A percentile compares a stretch with the other conserved stretches of the same genome.
phyloP scores from a whole-genome alignment of 2,797 vertebrate species.

The Pogonophryne albipinna region DNA sequence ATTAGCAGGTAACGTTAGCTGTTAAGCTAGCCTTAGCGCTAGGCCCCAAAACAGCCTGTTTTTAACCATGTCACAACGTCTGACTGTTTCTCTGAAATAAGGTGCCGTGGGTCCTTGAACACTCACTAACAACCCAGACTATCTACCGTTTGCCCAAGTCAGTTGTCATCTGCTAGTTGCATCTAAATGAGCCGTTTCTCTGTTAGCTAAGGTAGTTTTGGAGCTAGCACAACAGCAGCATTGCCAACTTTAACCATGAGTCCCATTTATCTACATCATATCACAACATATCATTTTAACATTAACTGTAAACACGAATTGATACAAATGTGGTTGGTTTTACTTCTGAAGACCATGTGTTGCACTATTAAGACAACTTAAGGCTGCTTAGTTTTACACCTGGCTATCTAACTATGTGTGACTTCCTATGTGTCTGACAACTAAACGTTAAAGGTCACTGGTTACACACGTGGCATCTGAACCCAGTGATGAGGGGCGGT shows the following conservation, averaged over 20 bases:
- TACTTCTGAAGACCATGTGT: background rate
- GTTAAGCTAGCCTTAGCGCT: slow-evolving; percentile 54
- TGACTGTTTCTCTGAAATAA: background rate
- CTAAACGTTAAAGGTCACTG: slow-evolving; percentile 40
- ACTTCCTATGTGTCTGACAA: slow-evolving; percentile 34
- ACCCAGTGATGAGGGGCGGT: slow-evolving; percentile 28
- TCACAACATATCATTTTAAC: background rate
- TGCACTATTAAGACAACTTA: slow-evolving; percentile 1
- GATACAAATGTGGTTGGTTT: background rate
- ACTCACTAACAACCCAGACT: background rate
- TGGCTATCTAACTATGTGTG: slow-evolving; percentile 45
- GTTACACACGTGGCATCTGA: slow-evolving; percentile 56
- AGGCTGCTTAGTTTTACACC: slow-evolving; percentile 24
- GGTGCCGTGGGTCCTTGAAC: background rate
- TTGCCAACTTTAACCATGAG: slow-evolving; percentile 21
- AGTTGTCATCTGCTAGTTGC: slow-evolving; percentile 32
- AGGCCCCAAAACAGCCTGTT: slow-evolving; percentile 68
- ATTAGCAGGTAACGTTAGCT: slow-evolving; percentile 61
- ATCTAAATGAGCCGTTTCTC: slow-evolving; percentile 38
- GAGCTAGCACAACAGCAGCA: slow-evolving; percentile 35
- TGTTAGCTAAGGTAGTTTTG: slow-evolving; percentile 29
- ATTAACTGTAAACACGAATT: background rate
- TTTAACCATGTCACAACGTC: slow-evolving; percentile 12
- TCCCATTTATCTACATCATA: background rate
- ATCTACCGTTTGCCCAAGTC: background rate